Percentiles rank a stretch among this genome's conserved stretches.
Evolutionary conservation across 2,888 invertebrate genomes (phyloP).

Genomic region (Leptura quadrifasciata): DNA sequence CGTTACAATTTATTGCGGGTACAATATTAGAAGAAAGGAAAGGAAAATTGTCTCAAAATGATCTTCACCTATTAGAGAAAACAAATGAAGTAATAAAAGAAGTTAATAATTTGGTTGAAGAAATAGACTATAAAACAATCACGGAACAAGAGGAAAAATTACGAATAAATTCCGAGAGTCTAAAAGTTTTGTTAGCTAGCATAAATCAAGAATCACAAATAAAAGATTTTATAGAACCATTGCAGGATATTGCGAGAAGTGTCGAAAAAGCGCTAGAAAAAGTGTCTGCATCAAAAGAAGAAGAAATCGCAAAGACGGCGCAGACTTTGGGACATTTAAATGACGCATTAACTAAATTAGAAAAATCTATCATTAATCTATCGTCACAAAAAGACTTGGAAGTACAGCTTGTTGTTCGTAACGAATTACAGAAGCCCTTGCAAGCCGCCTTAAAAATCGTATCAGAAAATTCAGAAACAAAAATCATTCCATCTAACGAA

Average conservation of each 20-base stretch:
- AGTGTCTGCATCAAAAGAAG: slow-evolving; percentile 51
- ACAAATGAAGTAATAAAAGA: slow-evolving; percentile 65
- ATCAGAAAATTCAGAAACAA: slow-evolving; percentile 44
- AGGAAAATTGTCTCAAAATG: slow-evolving; percentile 66
- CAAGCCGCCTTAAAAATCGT: slow-evolving; percentile 61
- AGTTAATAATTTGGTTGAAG: slow-evolving; percentile 62
- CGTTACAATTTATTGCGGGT: slow-evolving; percentile 68
- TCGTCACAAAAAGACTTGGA: slow-evolving; percentile 51
- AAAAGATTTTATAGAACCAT: slow-evolving; percentile 71
- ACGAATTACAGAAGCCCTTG: slow-evolving; percentile 67
- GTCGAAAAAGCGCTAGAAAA: slow-evolving; percentile 65
- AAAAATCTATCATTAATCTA: slow-evolving; percentile 55
- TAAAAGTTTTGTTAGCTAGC: slow-evolving; percentile 64
- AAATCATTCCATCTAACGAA: slow-evolving; percentile 57
- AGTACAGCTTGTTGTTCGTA: slow-evolving; percentile 56
- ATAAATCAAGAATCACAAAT: slow-evolving; percentile 71
- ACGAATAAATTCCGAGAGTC: slow-evolving; percentile 54
- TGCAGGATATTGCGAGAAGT: slow-evolving; percentile 68
- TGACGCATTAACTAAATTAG: slow-evolving; percentile 56
- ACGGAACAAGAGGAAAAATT: slow-evolving; percentile 51
- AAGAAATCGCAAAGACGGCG: slow-evolving; percentile 46
- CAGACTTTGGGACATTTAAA: slow-evolving; percentile 22
- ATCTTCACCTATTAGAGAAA: slow-evolving; percentile 66
- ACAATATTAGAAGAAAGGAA: slow-evolving; percentile 68
- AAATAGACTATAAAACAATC: slow-evolving; percentile 49